A percentile compares a stretch with the other conserved stretches of the same genome.
Conservation (phyloP, 2,888 invertebrate species). For the Eledone cirrhosa region DNA sequence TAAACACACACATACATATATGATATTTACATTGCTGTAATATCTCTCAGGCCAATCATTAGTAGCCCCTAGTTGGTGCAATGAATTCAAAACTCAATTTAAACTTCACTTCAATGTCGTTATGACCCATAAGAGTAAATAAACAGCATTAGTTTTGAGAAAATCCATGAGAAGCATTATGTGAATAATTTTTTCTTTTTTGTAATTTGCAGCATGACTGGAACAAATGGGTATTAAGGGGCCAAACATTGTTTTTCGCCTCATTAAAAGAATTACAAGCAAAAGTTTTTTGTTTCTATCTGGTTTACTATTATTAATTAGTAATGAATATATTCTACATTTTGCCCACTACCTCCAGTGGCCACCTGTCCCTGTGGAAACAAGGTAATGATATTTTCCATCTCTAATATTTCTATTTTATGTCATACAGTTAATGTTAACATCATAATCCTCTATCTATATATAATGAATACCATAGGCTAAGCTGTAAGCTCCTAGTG, state of each 20-base stretch:
- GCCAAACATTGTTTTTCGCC: conserved; percentile 8
- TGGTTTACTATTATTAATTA: conserved; percentile 37
- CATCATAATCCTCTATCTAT: too few relatives aligned
- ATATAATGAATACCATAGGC: too few relatives aligned
- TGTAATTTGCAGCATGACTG: conserved; percentile 15
- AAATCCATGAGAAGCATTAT: too few relatives aligned
- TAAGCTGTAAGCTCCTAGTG: too few relatives aligned
- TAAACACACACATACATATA: too few relatives aligned
- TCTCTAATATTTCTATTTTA: neutral
- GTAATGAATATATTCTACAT: conserved; percentile 56
- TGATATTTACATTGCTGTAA: too few relatives aligned
- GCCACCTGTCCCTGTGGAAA: conserved; percentile 43
- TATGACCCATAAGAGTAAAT: too few relatives aligned
- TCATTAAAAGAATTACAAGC: conserved; percentile 18
- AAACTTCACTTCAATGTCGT: too few relatives aligned
- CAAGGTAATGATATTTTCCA: conserved; percentile 33
- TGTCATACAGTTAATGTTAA: neutral
- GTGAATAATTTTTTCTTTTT: neutral
- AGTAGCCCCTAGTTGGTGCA: too few relatives aligned
- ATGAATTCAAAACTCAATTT: too few relatives aligned
- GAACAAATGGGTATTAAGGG: conserved; percentile 14
- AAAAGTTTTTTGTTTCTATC: conserved; percentile 35
- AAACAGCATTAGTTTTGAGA: too few relatives aligned
- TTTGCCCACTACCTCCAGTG: conserved; percentile 53
- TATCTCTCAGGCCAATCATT: too few relatives aligned